phyloP scores from a whole-genome alignment of 2,797 vertebrate genomes.

The Telmatherina bonti region DNA sequence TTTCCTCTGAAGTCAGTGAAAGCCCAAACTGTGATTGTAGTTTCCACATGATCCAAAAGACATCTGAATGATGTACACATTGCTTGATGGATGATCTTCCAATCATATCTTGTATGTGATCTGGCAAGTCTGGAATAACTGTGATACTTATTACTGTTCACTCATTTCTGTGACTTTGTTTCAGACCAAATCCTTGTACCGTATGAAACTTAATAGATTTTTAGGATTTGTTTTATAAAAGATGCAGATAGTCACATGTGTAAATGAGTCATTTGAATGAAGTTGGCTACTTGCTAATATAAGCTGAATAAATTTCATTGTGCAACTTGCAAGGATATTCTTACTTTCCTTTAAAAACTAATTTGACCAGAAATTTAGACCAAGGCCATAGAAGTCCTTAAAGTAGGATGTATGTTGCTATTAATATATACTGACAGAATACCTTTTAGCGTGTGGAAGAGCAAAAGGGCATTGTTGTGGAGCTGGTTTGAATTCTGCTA shows the following conservation, averaged over 20 bases:
- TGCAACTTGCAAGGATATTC: background rate
- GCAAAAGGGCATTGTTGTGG: background rate
- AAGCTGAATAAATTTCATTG: background rate
- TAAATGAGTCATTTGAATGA: background rate
- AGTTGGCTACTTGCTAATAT: background rate
- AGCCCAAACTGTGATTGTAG: constrained; percentile 9
- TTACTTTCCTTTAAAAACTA: background rate
- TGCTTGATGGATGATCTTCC: background rate
- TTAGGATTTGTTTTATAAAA: background rate
- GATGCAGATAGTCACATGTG: background rate
- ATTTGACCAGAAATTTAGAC: background rate
- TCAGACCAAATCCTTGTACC: background rate
- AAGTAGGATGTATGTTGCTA: background rate
- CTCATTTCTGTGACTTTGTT: background rate
- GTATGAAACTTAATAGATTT: background rate
- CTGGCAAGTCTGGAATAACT: background rate
- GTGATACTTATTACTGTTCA: background rate
- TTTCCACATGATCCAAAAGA: constrained; percentile 13
- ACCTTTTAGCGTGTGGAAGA: background rate
- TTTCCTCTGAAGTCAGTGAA: constrained; percentile 22
- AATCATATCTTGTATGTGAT: background rate
- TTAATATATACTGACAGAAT: background rate
- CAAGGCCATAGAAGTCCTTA: background rate
- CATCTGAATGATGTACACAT: constrained; percentile 2
- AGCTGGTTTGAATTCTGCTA: background rate